Evolutionary conservation across 2,113 vertebrate genomes (phyloP), one percentile per base, ranked within the genome.

Genomic region (Centropristis striata): DNA sequence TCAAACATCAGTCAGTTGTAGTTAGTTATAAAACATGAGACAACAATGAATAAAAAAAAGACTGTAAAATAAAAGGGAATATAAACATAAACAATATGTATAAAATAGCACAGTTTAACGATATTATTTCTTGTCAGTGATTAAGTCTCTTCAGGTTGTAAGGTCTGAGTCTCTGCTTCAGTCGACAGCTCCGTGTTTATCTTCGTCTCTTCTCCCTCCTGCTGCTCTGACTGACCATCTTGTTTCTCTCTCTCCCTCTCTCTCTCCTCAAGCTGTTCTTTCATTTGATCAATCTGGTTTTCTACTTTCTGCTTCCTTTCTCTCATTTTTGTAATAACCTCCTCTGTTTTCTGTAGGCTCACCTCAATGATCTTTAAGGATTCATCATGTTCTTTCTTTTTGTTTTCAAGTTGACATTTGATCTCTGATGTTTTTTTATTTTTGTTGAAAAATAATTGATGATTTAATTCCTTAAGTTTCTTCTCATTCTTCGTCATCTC

Each of bases 371-470:
- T 11, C n/a, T 39, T 13, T 39, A 39, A 4, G 37, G 14, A 39
- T 11, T 25, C 18, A 14, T 54, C 0, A 39, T 12, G 2, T 18
- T 42, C 14, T 42, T 6, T 12, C 9, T 27, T 41, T 25, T 20
- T 20, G 2, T 54, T 41, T 4, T 42, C 36, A 49, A 42, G 28
- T 20, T 69, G 4, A 0, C 0, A 5, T 21, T 50, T 67, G 5
- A 1, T 1, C 0, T 4, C 0, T 36, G 1, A 32, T 13, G 1
- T 1, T 20, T 4, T 1, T 47, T 47, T 3, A 6, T 10, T 28
- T 4, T 14, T 13, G 9, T 2, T 39, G 8, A 39, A 39, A 39
- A 11, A 39, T 39, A 42, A 18, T 4, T 4, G 1, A 28, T 3
- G 16, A 1, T 32, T 25, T 10, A 28, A 0, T 10, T 15, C 1